Evolutionary conservation across 2,113 vertebrate genomes (phyloP).

Genomic region (Heterocephalus glaber): DNA sequence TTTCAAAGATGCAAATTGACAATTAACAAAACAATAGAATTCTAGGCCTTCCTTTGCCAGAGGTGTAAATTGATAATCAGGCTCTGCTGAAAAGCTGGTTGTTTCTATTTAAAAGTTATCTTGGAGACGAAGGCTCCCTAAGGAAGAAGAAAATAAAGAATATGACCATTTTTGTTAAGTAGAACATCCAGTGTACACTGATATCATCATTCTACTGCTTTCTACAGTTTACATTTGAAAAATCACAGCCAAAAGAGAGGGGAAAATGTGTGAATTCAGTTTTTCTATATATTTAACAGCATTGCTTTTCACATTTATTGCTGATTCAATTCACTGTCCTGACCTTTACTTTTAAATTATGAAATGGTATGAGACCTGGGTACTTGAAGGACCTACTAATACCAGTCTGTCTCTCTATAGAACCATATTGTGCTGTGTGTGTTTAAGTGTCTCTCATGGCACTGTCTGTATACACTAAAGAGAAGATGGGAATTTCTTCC

Average conservation of each 20-base stretch:
- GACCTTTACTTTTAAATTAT: constrained; percentile 64
- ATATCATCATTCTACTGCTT: not conserved
- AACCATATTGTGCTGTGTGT: not conserved
- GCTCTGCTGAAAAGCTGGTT: constrained; percentile 76
- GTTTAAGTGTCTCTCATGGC: not conserved
- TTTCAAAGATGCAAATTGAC: constrained; percentile 90
- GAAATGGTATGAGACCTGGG: not conserved
- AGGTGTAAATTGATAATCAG: constrained; percentile 90
- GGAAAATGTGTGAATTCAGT: constrained; percentile 27
- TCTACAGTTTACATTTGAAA: not conserved
- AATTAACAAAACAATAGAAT: constrained; percentile 90
- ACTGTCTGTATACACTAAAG: not conserved
- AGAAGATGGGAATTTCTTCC: not conserved
- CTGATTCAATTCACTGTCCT: constrained; percentile 50
- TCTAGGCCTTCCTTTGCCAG: constrained; percentile 80
- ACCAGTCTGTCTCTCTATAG: not conserved
- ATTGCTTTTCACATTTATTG: constrained; percentile 39
- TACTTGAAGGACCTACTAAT: not conserved
- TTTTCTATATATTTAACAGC: constrained; percentile 13
- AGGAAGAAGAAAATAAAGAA: constrained; percentile 71
- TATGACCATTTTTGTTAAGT: constrained; percentile 21
- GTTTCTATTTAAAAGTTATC: constrained; percentile 83
- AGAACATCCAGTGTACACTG: not conserved
- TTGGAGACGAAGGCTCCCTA: constrained; percentile 79
- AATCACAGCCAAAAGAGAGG: not conserved